Evolutionary conservation across 2,888 invertebrate species (phyloP).

Genomic region (Drepanosiphum platanoidis): DNA sequence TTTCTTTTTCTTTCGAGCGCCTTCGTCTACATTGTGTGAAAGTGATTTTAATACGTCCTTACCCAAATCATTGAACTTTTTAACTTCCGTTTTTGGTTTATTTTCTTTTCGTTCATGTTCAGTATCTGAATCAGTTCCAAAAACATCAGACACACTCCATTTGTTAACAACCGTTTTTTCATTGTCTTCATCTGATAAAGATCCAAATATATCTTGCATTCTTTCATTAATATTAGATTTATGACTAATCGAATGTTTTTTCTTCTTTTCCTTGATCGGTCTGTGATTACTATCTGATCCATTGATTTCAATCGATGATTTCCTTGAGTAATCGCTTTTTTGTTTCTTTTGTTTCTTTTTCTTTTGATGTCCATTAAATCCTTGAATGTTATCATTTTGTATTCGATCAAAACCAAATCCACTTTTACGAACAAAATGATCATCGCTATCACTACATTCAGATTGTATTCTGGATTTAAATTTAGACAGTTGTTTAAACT

Average conservation of each 20-base stretch:
- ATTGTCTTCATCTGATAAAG: conserved; percentile 78
- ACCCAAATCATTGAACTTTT: conserved; percentile 59
- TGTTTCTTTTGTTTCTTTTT: conserved; percentile 66
- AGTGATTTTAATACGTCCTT: conserved; percentile 51
- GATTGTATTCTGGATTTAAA: conserved; percentile 54
- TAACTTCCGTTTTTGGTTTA: conserved; percentile 57
- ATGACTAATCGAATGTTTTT: conserved; percentile 48
- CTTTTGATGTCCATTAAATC: conserved; percentile 64
- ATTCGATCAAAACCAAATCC: conserved; percentile 45
- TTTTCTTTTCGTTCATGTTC: conserved; percentile 64
- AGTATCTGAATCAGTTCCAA: conserved; percentile 71
- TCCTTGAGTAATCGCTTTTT: conserved; percentile 65
- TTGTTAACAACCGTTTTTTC: conserved; percentile 64
- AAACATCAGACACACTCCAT: conserved; percentile 67
- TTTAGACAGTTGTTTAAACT: conserved; percentile 37
- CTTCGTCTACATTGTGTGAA: conserved; percentile 63
- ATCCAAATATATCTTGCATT: conserved; percentile 88
- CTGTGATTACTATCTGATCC: conserved; percentile 65
- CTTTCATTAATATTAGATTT: conserved; percentile 57
- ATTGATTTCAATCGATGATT: conserved; percentile 66
- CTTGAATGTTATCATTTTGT: conserved; percentile 37
- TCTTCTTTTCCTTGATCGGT: conserved; percentile 68
- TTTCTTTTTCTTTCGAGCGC: conserved; percentile 66
- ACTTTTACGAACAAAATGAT: conserved; percentile 54
- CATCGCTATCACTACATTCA: conserved; percentile 56